Evolutionary conservation across 2,113 vertebrate species (phyloP).

Genomic region (Cyprinodon brontotheroides): DNA sequence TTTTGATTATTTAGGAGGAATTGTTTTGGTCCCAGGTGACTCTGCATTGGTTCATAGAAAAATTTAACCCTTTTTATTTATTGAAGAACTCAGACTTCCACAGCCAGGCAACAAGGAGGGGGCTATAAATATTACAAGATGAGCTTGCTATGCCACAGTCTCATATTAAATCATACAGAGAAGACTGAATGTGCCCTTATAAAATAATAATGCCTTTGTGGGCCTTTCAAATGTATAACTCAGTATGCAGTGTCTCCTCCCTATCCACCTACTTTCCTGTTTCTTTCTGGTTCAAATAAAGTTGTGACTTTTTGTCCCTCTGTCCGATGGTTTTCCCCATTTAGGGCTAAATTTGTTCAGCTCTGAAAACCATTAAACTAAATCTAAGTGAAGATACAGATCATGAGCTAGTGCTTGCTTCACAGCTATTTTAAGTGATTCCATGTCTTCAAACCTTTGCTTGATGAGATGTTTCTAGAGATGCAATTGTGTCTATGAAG

Average conservation of each 20-base stretch:
- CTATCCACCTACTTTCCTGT: slow-evolving; percentile 18
- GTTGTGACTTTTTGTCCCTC: slow-evolving; percentile 37
- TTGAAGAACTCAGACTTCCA: slow-evolving; percentile 65
- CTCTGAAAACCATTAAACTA: not conserved
- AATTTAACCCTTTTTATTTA: slow-evolving; percentile 67
- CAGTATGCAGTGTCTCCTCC: slow-evolving; percentile 33
- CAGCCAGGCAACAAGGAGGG: slow-evolving; percentile 59
- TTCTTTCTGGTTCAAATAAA: slow-evolving; percentile 30
- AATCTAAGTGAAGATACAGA: slow-evolving; percentile 20
- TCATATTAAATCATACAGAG: slow-evolving; percentile 76
- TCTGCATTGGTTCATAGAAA: slow-evolving; percentile 47
- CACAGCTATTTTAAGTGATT: not conserved
- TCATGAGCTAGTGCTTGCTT: not conserved
- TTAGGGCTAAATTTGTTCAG: slow-evolving; percentile 17
- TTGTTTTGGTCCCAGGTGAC: slow-evolving; percentile 31
- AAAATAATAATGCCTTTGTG: slow-evolving; percentile 78
- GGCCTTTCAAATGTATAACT: slow-evolving; percentile 68
- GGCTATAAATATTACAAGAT: slow-evolving; percentile 78
- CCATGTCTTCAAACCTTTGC: not conserved
- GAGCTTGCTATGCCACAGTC: slow-evolving; percentile 71
- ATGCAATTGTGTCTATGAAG: too few species aligned
- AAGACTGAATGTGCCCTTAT: slow-evolving; percentile 77
- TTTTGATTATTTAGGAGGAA: slow-evolving; percentile 25
- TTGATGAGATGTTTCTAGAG: too few species aligned
- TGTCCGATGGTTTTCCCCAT: slow-evolving; percentile 23